Conservation (phyloP, 2,113 vertebrate species). For the Ranitomeya imitator region DNA sequence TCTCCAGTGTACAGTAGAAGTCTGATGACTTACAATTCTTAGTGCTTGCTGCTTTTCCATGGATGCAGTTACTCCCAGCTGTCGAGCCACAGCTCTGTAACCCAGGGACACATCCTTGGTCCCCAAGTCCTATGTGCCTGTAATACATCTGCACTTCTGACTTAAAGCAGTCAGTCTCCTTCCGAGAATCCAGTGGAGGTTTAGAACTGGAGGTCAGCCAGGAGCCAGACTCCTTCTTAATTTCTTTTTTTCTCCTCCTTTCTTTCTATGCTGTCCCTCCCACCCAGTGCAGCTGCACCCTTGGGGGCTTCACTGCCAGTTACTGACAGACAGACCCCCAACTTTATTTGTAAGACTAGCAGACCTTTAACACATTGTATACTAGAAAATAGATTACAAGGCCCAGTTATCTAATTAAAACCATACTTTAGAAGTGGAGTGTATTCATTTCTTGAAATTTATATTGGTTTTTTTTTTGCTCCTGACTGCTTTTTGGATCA, state of each 20-base stretch:
- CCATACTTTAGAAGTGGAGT: not conserved
- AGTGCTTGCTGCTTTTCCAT: not conserved
- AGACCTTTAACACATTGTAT: not conserved
- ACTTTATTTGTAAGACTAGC: not conserved
- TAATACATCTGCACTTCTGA: slow-evolving; percentile 55
- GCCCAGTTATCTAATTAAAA: not conserved
- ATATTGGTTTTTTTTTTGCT: not conserved
- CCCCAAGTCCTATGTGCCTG: slow-evolving; percentile 28
- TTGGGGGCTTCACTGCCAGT: slow-evolving; percentile 50
- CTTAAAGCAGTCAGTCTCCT: slow-evolving; percentile 59
- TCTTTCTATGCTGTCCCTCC: slow-evolving; percentile 8
- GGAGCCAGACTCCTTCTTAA: slow-evolving; percentile 59
- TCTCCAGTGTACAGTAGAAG: not conserved
- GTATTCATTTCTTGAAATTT: not conserved
- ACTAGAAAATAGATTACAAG: not conserved
- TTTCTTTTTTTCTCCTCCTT: slow-evolving; percentile 4
- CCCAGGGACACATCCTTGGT: slow-evolving; percentile 5
- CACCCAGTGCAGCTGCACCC: slow-evolving; percentile 36
- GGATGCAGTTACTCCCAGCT: not conserved
- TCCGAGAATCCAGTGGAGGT: slow-evolving; percentile 72
- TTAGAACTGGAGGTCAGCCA: slow-evolving; percentile 71
- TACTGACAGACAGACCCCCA: slow-evolving; percentile 50
- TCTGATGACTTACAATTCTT: not conserved
- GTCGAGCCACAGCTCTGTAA: not conserved
- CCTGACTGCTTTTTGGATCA: not conserved